Conservation (phyloP, 2,888 invertebrate genomes). For the Brachypalpus laphriformis region DNA sequence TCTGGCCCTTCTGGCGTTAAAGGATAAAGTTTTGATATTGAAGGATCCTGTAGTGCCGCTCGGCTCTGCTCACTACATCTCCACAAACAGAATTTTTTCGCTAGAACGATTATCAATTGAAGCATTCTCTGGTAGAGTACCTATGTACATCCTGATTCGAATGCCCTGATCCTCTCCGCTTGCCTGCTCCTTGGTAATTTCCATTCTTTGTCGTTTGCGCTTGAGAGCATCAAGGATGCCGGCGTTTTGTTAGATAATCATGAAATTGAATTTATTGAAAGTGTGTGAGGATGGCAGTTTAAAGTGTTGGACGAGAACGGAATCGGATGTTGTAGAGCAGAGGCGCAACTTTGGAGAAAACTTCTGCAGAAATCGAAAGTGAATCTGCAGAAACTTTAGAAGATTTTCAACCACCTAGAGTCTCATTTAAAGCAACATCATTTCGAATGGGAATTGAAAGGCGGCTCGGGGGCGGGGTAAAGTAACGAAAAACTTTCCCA, state of each 20-base stretch:
- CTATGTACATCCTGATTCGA: background rate
- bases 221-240: slow-evolving; percentile 66
- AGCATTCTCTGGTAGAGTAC: slow-evolving; percentile 57
- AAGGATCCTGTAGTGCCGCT: slow-evolving; percentile 54
- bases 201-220: slow-evolving; percentile 66
- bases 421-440: slow-evolving; percentile 64
- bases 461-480: background rate
- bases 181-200: slow-evolving; percentile 51
- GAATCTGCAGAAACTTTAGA: slow-evolving; percentile 22
- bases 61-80: slow-evolving; percentile 47
- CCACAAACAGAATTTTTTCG: slow-evolving; percentile 68
- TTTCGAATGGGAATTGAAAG: slow-evolving; percentile 47
- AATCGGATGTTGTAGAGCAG: slow-evolving; percentile 28
- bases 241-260: slow-evolving; percentile 71
- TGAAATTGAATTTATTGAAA: slow-evolving; percentile 72
- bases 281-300: slow-evolving; percentile 70
- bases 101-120: slow-evolving; percentile 72
- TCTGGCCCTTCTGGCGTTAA: slow-evolving; percentile 51
- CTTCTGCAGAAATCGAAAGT: slow-evolving; percentile 38
- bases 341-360: slow-evolving; percentile 48
- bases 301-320: slow-evolving; percentile 50
- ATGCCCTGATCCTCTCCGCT: background rate
- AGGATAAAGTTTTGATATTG: slow-evolving; percentile 70
- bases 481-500: slow-evolving; percentile 13
- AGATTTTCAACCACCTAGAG: slow-evolving; percentile 21